Evolutionary conservation across 2,888 invertebrate genomes (phyloP), one percentile per base, ranked within the genome.

Genomic region (Antitype chi): DNA sequence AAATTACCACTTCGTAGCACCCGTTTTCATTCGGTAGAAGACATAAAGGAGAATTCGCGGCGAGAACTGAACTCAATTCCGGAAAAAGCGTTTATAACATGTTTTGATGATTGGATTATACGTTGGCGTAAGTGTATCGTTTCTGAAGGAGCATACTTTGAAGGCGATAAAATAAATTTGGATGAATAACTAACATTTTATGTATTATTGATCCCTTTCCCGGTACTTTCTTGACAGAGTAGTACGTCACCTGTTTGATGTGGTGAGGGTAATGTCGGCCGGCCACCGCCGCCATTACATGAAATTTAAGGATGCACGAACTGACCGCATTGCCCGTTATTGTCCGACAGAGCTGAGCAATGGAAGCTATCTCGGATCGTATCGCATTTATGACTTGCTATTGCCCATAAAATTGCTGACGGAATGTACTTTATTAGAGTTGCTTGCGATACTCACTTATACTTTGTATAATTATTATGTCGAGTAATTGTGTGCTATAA

Each of bases 351-450:
- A n/a, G 66, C 60, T 43, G 57, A 63, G 74, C 70, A 25, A 70
- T 78, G 70, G 43, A 32, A 70, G 55, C 79, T 74, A 82, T 78
- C 79, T 83, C 49, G 67, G 79, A 70, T 73, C 78, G 83, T 74
- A 74, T 74, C 79, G 43, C 70, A 68, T 73, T 69, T 78, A 83
- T 78, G 83, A 74, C 74, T 74, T 59, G 83, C 74, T 78, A 63
- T 82, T 25, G 68, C 68, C 59, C 74, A 79, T 82, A 69, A 79
- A 64, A 71, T 64, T 63, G 47, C 32, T 64, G 63, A 32, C 74
- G 74, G 59, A 79, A 83, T 82, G 70, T 79, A 83, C 74, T 83
- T 74, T 82, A 78, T 83, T 78, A 52, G 28, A 82, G 70, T 55
- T 74, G 57, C 67, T 47, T 53, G 55, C 52, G 13, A 25, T 49